Evolutionary conservation across 1,140 invertebrate species (phyloP), one percentile per base, ranked within the genome.

Genomic region (Musca domestica): DNA sequence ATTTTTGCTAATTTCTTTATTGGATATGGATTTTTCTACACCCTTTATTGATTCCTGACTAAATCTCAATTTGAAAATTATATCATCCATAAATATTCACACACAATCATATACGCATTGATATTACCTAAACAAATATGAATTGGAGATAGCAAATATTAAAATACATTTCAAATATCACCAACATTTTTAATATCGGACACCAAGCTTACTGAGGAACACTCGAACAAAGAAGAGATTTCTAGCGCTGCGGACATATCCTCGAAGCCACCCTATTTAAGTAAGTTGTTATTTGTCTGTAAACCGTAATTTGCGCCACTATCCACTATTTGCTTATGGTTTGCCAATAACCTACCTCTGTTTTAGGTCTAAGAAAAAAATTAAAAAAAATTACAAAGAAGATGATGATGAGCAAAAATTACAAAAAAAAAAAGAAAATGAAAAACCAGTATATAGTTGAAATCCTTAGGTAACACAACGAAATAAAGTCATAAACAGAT

Each of bases 401-500:
- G 61, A 54, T 22, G 51, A 64, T 47, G n/a, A 20, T 22, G 30
- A 64, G 48, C 12, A 63, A 49, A 3, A 1, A 64, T n/a, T 10
- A 25, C 20, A 17, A 63, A 63, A 27, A 20, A 34, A n/a, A n/a
- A n/a, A n/a, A n/a, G n/a, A n/a, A 25, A 56, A 56, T 5, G 20
- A 12, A 27, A 66, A 66, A 51, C 15, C 51, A 51, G 47, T 23
- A 51, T 27, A 52, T 27, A 66, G 51, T 17, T 23, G 17, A 63
- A 68, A 68, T 68, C 47, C 67, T 68, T 63, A 68, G 67, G 67
- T 68, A 68, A 51, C 58, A 68, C 67, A 68, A 68, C 67, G 67
- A 68, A 68, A 68, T 68, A 47, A 64, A 34, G 20, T 34, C 56
- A 61, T 10, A 61, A 61, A 41, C 34, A 9, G 34, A 41, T 61